Conservation (phyloP, 2,113 vertebrate species). For the Cottus gobio region DNA sequence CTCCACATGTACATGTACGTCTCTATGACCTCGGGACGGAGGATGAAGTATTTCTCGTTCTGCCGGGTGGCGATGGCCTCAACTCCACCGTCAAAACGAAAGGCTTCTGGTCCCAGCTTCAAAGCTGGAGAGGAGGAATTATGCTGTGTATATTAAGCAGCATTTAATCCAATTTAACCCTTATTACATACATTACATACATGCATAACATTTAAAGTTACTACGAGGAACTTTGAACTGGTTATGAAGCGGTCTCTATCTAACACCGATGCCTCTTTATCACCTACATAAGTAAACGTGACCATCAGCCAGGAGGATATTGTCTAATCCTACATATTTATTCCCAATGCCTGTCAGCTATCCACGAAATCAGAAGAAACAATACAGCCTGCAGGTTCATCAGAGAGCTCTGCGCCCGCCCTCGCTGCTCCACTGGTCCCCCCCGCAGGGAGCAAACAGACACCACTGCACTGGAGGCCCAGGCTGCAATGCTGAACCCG, state of each 20-base stretch:
- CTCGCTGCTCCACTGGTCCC: no score
- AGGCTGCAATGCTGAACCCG: no score
- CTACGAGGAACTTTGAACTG: not conserved
- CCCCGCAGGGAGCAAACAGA: no score
- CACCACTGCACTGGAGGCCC: no score
- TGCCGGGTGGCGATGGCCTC: constrained; percentile 98
- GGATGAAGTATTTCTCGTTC: constrained; percentile 98
- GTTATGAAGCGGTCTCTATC: not conserved
- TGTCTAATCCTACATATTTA: not conserved
- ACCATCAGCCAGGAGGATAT: not conserved
- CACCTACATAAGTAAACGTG: not conserved
- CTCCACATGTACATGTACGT: constrained; percentile 99
- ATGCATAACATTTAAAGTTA: not conserved
- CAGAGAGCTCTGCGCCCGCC: no score
- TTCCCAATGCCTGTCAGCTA: not conserved
- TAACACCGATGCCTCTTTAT: not conserved
- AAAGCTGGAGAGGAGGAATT: constrained; percentile 77
- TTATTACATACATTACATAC: not conserved
- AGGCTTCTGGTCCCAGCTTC: constrained; percentile 97
- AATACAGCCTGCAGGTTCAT: not conserved
- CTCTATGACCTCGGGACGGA: constrained; percentile 96
- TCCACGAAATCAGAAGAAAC: not conserved
- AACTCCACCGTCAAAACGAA: constrained; percentile 96
- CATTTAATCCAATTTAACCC: not conserved
- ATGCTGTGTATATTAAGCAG: no score